Evolutionary conservation across 2,888 invertebrate genomes (phyloP).

Genomic region (Cheiracanthium punctorium): DNA sequence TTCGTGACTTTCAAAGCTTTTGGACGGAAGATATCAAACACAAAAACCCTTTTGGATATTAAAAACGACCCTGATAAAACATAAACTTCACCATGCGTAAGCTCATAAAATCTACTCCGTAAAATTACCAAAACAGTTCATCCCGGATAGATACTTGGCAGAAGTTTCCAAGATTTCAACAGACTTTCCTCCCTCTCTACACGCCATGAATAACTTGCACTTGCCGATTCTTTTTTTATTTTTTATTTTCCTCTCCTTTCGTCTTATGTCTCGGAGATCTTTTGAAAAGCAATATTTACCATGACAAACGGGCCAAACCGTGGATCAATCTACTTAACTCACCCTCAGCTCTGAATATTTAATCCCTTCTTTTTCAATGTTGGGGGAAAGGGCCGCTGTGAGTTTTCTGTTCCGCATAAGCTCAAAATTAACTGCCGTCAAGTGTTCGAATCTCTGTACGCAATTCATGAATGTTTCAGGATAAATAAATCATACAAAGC

Average conservation of each 20-base stretch:
- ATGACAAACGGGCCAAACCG: not conserved
- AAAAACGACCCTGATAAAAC: too few species aligned
- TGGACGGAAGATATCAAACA: too few species aligned
- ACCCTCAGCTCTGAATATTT: not conserved
- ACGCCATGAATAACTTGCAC: not conserved
- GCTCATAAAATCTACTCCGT: too few species aligned
- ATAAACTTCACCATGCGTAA: too few species aligned
- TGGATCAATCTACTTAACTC: not conserved
- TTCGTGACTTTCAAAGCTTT: too few species aligned
- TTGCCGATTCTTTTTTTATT: not conserved
- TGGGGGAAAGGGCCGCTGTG: not conserved
- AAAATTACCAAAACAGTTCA: too few species aligned
- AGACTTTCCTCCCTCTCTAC: not conserved
- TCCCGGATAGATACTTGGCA: too few species aligned
- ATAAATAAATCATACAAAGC: not conserved
- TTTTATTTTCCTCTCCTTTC: too few species aligned
- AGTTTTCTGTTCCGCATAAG: not conserved
- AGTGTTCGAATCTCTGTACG: not conserved
- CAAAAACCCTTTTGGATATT: too few species aligned
- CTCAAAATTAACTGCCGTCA: constrained; percentile 10
- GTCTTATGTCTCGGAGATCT: too few species aligned
- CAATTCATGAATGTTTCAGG: not conserved
- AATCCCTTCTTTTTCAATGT: not conserved
- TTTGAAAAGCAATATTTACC: not conserved
- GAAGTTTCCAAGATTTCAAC: too few species aligned